Percentiles rank a stretch among this genome's conserved stretches.
Evolutionary conservation across 2,113 vertebrate species (phyloP).

Genomic region (Eonycteris spelaea): DNA sequence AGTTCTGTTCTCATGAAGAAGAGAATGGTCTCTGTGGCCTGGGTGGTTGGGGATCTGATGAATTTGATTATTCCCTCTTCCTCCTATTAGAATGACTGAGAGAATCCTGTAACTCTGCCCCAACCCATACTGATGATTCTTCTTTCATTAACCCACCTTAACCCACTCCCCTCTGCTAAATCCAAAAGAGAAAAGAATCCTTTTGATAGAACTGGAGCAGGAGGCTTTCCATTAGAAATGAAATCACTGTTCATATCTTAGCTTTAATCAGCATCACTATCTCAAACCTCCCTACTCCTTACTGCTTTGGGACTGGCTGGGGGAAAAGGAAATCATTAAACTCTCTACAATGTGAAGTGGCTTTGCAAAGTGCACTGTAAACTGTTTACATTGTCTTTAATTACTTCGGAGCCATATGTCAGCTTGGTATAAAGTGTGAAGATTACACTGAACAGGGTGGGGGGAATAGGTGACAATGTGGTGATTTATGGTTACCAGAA

Average conservation of each 20-base stretch:
- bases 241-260: neutral
- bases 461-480: conserved; percentile 71
- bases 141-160: neutral
- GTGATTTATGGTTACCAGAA: conserved; percentile 75
- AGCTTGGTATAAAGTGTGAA: conserved; percentile 64
- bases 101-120: neutral
- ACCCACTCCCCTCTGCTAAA: neutral
- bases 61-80: neutral
- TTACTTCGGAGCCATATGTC: conserved; percentile 79
- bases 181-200: neutral
- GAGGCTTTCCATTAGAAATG: neutral
- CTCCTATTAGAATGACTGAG: neutral
- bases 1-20: neutral
- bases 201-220: neutral
- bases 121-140: neutral
- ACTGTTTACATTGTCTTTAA: conserved; percentile 77
- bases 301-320: conserved; percentile 19
- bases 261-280: neutral
- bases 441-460: conserved; percentile 44
- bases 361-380: conserved; percentile 73
- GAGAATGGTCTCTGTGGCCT: neutral
- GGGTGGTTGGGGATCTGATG: neutral
- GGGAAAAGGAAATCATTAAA: conserved; percentile 52
- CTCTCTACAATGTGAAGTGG: conserved; percentile 48
- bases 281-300: neutral